Evolutionary conservation across 2,113 vertebrate species (phyloP).

Genomic region (Nothocercus julius): DNA sequence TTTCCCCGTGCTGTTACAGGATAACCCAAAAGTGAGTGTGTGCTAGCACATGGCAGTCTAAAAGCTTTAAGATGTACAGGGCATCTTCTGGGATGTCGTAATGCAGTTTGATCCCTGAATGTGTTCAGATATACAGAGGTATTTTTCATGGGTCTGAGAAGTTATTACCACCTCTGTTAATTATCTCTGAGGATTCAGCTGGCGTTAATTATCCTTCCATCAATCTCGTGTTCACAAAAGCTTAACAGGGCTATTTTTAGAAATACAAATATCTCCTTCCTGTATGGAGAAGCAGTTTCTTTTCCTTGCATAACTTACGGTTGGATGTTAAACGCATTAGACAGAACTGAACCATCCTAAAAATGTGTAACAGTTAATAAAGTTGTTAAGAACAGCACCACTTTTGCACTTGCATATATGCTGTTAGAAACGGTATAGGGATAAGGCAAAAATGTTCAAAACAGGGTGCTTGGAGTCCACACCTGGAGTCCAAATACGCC

Average conservation of each 20-base stretch:
- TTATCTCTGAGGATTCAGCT: slow-evolving; percentile 36
- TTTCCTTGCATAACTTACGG: not conserved
- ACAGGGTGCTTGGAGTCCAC: not conserved
- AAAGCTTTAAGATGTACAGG: not conserved
- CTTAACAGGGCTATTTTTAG: slow-evolving; percentile 16
- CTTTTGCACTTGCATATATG: not conserved
- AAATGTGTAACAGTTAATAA: not conserved
- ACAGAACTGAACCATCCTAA: not conserved
- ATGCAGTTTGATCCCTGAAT: not conserved
- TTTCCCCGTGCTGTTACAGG: accelerated
- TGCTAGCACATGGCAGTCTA: not conserved
- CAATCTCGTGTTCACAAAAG: not conserved
- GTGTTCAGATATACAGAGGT: not conserved
- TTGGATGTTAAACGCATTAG: not conserved
- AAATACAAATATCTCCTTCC: not conserved
- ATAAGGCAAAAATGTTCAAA: not conserved
- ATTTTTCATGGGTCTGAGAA: slow-evolving; percentile 9
- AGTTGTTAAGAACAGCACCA: not conserved
- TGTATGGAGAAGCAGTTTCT: not conserved
- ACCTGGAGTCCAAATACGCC: not conserved
- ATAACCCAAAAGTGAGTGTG: not conserved
- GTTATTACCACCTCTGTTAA: slow-evolving; percentile 53
- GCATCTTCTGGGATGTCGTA: slow-evolving; percentile 27
- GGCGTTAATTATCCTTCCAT: slow-evolving; percentile 28
- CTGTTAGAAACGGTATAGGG: not conserved